A percentile compares a stretch with the other conserved stretches of the same genome.
phyloP scores from a whole-genome alignment of 2,888 invertebrate species.

The Papilio demoleus region DNA sequence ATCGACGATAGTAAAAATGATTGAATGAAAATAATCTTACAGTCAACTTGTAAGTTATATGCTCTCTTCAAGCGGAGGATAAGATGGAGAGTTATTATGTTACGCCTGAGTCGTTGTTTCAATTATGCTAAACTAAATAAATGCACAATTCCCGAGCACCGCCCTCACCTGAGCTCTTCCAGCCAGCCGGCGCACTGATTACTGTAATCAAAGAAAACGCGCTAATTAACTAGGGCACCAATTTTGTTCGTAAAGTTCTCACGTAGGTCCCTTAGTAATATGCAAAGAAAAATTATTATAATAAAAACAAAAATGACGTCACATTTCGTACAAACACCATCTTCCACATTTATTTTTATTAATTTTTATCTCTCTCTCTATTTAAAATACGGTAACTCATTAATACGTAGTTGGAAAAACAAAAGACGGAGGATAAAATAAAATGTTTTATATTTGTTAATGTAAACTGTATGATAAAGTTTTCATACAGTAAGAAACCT shows the following conservation, averaged over 20 bases:
- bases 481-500: slow-evolving; percentile 61
- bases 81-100: slow-evolving; percentile 57
- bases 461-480: slow-evolving; percentile 1
- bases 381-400: no score
- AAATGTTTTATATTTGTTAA: slow-evolving; percentile 7
- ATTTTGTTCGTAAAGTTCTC: slow-evolving; percentile 55
- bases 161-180: slow-evolving; percentile 74
- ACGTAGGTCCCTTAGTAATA: slow-evolving; percentile 10
- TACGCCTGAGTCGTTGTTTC: slow-evolving; percentile 46
- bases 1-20: no score
- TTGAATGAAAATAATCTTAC: background rate
- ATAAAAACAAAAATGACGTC: background rate
- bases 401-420: background rate
- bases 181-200: slow-evolving; percentile 78
- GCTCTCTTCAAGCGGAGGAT: background rate
- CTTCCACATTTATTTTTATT: background rate
- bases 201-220: slow-evolving; percentile 82
- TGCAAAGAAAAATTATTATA: background rate
- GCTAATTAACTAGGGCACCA: slow-evolving; percentile 77
- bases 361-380: no score
- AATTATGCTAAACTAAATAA: slow-evolving; percentile 60
- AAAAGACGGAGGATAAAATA: background rate
- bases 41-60: background rate
- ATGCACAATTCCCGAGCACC: slow-evolving; percentile 71
- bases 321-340: background rate